Base-by-base conservation (phyloP, 2,888 invertebrate species). In the Drosophila aldrichi region DNA sequence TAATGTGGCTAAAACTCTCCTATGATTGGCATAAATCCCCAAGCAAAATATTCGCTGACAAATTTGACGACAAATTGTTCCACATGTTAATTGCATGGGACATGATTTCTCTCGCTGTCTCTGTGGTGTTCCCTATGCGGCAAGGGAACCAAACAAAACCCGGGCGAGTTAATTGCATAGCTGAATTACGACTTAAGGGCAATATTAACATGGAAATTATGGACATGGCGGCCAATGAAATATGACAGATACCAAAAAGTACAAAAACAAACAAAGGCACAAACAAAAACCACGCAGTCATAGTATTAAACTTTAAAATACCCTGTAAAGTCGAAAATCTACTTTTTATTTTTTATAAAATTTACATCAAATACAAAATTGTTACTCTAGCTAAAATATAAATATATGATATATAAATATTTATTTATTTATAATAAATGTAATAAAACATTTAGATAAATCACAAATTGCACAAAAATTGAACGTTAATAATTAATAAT, bases 191-290 rank as follows among this genome's bases (percentile, higher is more conserved):
- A 80, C 88, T 86, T 90, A 79, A 79, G 87, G 90, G 90, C 74
- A 78, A 86, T 79, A 89, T 90, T 88, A 90, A 86, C 90, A 90
- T 90, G 84, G 66, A 88, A 86, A 89, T 90, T 90, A 89, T 88
- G 86, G 79, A 88, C 76, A 77, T 70, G 67, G 70, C 61, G 68
- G 56, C 52, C 76, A 67, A 81, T 77, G 77, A 70, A 74, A 81
- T 75, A 64, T 77, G 77, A 78, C 78, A 83, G 69, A 57, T 58
- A 54, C 70, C 65, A 54, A 25, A 48, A 68, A 67, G 55, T 60
- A 57, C 70, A 74, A 64, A 68, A 60, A 57, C 70, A 74, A 65
- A 68, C 79, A 63, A 67, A 49, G 32, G 29, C 44, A 34, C 62
- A 66, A 69, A 55, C 67, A 70, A 64, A 64, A 79, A 58, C 70